These are phyloP conservation scores for Amphipoea oculea DNA, from an alignment of 2,888 invertebrate genomes.

Conservation along the genomic window DNA sequence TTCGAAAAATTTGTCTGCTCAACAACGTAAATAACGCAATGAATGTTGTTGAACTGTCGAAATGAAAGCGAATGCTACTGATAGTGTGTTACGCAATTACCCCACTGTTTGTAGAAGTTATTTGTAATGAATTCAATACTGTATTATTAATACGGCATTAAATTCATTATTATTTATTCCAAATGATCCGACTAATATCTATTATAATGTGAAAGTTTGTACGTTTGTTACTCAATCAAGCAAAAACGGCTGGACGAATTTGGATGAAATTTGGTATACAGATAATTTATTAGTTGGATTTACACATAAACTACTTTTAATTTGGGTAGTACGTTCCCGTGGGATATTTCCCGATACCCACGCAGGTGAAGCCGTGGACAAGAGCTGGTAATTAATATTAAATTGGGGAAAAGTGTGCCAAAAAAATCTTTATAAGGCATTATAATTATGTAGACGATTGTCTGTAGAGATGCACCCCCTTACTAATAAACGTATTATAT, in stretches of 20 bases:
- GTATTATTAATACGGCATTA: too few relatives aligned
- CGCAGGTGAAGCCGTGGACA: too few relatives aligned
- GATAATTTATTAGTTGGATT: neutral
- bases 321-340: neutral
- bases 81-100: too few relatives aligned
- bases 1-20: too few relatives aligned
- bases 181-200: neutral
- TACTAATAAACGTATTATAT: too few relatives aligned
- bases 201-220: neutral
- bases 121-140: neutral
- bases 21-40: too few relatives aligned
- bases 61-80: too few relatives aligned
- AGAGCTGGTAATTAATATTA: neutral
- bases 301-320: neutral
- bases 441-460: too few relatives aligned
- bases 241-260: neutral
- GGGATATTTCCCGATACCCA: neutral
- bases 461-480: too few relatives aligned
- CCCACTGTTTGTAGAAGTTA: neutral
- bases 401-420: too few relatives aligned
- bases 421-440: neutral
- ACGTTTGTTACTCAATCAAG: neutral
- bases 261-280: neutral
- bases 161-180: neutral
- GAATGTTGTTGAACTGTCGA: too few relatives aligned